Percentiles rank a stretch among this genome's conserved stretches.
These are phyloP conservation scores for Drosophila takahashii DNA, from an alignment of 1,140 invertebrate genomes.

Conservation along the genomic window DNA sequence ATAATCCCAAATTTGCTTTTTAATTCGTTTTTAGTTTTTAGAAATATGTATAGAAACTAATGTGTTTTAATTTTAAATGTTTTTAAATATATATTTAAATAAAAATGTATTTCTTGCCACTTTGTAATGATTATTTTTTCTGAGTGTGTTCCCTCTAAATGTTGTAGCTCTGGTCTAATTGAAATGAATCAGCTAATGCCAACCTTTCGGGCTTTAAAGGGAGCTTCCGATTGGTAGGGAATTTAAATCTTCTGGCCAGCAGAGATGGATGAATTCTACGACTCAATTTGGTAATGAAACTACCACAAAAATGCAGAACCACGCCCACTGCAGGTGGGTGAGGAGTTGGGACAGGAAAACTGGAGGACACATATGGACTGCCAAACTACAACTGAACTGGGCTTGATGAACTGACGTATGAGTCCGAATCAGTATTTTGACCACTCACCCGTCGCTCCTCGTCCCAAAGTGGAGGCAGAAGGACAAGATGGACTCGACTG, in stretches of 20 bases:
- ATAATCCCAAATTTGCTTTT: neutral
- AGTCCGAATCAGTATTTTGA: constrained; percentile 44
- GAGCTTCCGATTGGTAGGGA: neutral
- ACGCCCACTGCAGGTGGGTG: neutral
- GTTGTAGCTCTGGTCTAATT: constrained; percentile 4
- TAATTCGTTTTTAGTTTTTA: no score
- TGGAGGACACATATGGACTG: constrained; percentile 15
- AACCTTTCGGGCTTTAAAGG: constrained; percentile 15
- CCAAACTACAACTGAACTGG: constrained; percentile 12
- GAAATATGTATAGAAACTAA: no score
- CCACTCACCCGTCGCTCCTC: constrained; percentile 1
- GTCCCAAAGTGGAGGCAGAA: constrained; percentile 1
- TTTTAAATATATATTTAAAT: no score
- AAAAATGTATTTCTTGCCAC: no score
- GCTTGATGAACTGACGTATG: constrained; percentile 48
- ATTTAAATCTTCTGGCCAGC: constrained; percentile 27
- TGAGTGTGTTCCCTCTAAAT: neutral
- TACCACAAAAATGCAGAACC: constrained; percentile 40
- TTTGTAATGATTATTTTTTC: neutral
- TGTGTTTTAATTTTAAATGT: no score
- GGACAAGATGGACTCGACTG: constrained; percentile 39
- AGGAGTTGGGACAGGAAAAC: neutral
- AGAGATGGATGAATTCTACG: constrained; percentile 1
- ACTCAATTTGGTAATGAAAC: constrained; percentile 56
- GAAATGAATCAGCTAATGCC: constrained; percentile 38